Evolutionary conservation across 2,113 vertebrate species (phyloP), one percentile per base, ranked within the genome.

Genomic region (Coracopsis vasa): DNA sequence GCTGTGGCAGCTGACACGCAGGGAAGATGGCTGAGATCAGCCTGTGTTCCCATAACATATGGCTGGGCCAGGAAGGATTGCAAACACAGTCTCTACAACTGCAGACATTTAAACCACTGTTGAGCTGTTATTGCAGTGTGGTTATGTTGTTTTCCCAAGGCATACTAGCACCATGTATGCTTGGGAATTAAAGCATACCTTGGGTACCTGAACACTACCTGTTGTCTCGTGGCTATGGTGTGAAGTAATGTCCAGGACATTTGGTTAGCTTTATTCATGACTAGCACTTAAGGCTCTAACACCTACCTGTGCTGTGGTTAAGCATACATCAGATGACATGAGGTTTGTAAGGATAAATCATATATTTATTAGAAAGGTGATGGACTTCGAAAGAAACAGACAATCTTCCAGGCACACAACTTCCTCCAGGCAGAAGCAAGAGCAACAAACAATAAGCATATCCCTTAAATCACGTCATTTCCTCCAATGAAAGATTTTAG

Each of bases 211-310:
- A 86, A 72, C 19, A 19, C 33, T 80, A 13, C 19, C 7, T 27
- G 5, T 50, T 0, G 0, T 42, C 44, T 54, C 39, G 48, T 67
- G 69, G 35, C 42, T 74, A 31, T 0, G 1, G 20, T 16, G 9
- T n/a, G 37, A 16, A 80, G 83, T 79, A 62, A 53, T 15, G 31
- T n/a, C 39, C 70, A 69, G 60, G 28, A 51, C 9, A 20, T 20
- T 15, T 11, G 31, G 25, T 42, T 79, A 74, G 74, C 4, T 27
- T 54, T 79, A 45, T 39, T 69, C 24, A 67, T 4, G 6, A 44
- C 53, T 31, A 71, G 69, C 35, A 19, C 20, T 70, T 37, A 19
- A 56, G 53, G 15, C 24, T 61, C 31, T 33, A 73, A 62, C 39
- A 66, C 11, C 29, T 79, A 39, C 28, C n/a, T 83, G 44, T 58